A percentile compares a stretch with the other conserved stretches of the same genome.
Conservation (phyloP, 1,140 invertebrate genomes). For the Saxidomus purpurata region DNA sequence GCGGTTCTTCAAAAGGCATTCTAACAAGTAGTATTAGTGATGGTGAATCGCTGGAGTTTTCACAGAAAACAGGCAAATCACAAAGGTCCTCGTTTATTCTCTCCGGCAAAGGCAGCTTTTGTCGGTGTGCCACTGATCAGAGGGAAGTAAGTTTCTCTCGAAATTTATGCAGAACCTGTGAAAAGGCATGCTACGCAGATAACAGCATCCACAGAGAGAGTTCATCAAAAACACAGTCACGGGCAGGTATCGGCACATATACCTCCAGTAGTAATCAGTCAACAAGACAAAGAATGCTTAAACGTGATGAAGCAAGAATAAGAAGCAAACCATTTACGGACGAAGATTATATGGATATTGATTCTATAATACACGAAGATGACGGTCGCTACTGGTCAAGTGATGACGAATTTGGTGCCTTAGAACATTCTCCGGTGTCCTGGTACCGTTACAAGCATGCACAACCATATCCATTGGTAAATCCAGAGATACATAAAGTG, state of each 20-base stretch:
- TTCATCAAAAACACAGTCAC: neutral
- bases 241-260: neutral
- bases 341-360: conserved; percentile 50
- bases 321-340: conserved; percentile 12
- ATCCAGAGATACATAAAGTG: conserved; percentile 61
- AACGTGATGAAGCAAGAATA: neutral
- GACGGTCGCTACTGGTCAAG: conserved; percentile 50
- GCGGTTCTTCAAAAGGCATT: neutral
- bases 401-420: neutral
- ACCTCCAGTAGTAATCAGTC: neutral
- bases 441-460: conserved; percentile 38
- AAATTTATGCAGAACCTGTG: conserved; percentile 52
- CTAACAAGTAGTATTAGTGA: neutral
- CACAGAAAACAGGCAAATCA: neutral
- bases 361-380: conserved; percentile 52
- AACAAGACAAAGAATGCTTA: neutral
- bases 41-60: neutral
- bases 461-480: conserved; percentile 45
- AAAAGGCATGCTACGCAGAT: neutral
- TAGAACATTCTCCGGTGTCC: conserved; percentile 20
- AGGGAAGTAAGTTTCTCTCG: conserved; percentile 34
- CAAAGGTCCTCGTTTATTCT: neutral
- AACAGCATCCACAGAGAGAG: no score
- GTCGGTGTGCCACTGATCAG: conserved; percentile 24
- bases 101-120: conserved; percentile 11